Base-by-base conservation (phyloP, 2,113 vertebrate genomes). In the Pithys albifrons region DNA sequence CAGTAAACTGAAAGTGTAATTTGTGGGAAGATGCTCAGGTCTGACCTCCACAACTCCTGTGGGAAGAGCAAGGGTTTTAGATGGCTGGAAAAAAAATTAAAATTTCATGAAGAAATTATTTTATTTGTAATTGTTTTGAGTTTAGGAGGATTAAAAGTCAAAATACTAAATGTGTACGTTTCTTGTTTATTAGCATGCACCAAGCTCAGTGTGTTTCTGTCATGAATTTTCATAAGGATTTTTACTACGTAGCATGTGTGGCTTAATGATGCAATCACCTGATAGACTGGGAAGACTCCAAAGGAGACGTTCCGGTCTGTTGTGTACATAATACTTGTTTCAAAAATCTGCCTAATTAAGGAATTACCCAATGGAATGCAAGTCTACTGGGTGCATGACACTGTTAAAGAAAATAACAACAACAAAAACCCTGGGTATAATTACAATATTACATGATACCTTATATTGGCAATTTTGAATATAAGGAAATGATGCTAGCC, bases 231-330 rank as follows among this genome's bases (percentile, higher is more conserved):
- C 97, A 98, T 98, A 98, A 97, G 96, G 96, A 94, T 97, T 98
- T 97, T 97, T 97, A 97, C 97, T 98, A 97, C 96, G 94, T 98
- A 98, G 97, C 94, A 89, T 98, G 95, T 98, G 97, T 97, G 96
- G 90, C 93, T 98, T 98, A 98, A 98, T 98, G 98, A 98, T 98
- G 98, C 97, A 98, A 98, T 98, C 97, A 97, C 97, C 97, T 84
- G 95, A 97, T 98, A 97, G 97, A 97, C 97, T 96, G 93, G 93
- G 95, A 98, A 81, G 96, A 96, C 97, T 97, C 97, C 96, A 97
- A 97, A 98, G 97, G 93, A 98, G 95, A 96, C 96, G 97, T 98
- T 98, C 95, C 96, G 92, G 97, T 98, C 98, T 98, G 97, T 98
- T 98, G 97, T 98, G 96, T 98, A 97, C 97, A 97, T 98, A 98